Conservation (phyloP, 2,113 vertebrate species). For the Oreochromis spilurus region DNA sequence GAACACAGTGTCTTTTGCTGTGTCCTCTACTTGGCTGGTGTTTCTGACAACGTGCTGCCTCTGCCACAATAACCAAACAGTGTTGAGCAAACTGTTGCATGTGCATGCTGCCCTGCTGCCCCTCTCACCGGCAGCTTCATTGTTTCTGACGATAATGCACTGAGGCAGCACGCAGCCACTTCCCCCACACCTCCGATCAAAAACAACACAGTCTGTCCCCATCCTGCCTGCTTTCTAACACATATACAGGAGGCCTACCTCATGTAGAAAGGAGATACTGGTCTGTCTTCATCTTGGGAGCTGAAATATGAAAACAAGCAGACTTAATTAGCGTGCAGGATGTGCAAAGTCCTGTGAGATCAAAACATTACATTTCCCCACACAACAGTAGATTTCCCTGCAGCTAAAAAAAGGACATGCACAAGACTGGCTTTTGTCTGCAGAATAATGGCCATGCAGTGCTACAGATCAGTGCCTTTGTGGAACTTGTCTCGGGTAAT, state of each 20-base stretch:
- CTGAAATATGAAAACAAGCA: slow-evolving; percentile 66
- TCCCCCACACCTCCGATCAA: slow-evolving; percentile 23
- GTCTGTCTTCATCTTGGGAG: slow-evolving; percentile 84
- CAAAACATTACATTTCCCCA: neutral
- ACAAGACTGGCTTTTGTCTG: slow-evolving; percentile 61
- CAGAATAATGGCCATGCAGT: slow-evolving; percentile 57
- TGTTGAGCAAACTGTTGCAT: slow-evolving; percentile 26
- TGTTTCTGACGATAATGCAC: slow-evolving; percentile 47
- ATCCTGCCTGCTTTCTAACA: neutral
- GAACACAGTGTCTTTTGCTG: neutral
- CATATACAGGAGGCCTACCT: slow-evolving; percentile 72
- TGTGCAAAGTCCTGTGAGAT: neutral
- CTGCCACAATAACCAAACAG: neutral
- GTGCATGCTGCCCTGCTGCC: slow-evolving; percentile 8
- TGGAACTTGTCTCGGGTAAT: slow-evolving; percentile 60
- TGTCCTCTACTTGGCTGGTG: neutral
- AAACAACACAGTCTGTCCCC: slow-evolving; percentile 21
- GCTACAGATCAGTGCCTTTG: slow-evolving; percentile 52
- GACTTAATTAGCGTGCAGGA: neutral
- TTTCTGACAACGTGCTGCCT: neutral
- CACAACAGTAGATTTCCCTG: neutral
- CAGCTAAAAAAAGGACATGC: slow-evolving; percentile 30
- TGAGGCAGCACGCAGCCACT: slow-evolving; percentile 2
- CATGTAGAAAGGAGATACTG: slow-evolving; percentile 89
- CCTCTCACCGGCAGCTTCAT: slow-evolving; percentile 15